Base-by-base conservation (phyloP, 2,797 vertebrate genomes). In the Danionella dracula region DNA sequence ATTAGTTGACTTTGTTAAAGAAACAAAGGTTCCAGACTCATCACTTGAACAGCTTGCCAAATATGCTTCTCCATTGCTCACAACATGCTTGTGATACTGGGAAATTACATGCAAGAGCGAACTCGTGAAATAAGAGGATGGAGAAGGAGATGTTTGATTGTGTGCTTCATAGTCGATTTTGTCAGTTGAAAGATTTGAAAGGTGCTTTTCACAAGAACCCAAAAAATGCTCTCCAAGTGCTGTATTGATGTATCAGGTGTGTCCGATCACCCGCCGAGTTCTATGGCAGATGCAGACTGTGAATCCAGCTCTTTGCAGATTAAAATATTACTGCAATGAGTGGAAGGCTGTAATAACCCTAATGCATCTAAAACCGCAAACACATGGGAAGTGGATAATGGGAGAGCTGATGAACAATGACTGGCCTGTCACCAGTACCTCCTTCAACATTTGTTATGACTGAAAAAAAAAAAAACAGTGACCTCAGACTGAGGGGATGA, bases 271-370 rank as follows among this genome's bases (percentile, higher is more conserved):
- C 70, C 83, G 76, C 82, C 27, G 72, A 42, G 48, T 54, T n/a
- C 46, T 68, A 70, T 87, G 82, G 86, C 86, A 87, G 86, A 90
- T 85, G 84, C 87, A 82, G 82, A 75, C 79, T 72, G 80, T 83
- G 85, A 89, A 86, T 87, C 79, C 77, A 87, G 85, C 78, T 79
- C 87, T 83, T 85, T 85, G 80, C 82, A 88, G 87, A 90, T 90
- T 90, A 88, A 80, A 59, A 85, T 87, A 89, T 89, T 89, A 88
- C 77, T 81, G 80, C 77, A 76, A 19, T 61, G 41, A 45, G 49
- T 49, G 17, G 34, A 48, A 82, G 80, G 86, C 27, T 84, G 87
- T 84, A 86, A 84, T 86, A 88, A 85, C 78, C 74, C 78, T 79
- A 86, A 85, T 83, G 81, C 81, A 79, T 76, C 72, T 49, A 60